phyloP scores from a whole-genome alignment of 2,113 vertebrate genomes.

The Phalacrocorax aristotelis region DNA sequence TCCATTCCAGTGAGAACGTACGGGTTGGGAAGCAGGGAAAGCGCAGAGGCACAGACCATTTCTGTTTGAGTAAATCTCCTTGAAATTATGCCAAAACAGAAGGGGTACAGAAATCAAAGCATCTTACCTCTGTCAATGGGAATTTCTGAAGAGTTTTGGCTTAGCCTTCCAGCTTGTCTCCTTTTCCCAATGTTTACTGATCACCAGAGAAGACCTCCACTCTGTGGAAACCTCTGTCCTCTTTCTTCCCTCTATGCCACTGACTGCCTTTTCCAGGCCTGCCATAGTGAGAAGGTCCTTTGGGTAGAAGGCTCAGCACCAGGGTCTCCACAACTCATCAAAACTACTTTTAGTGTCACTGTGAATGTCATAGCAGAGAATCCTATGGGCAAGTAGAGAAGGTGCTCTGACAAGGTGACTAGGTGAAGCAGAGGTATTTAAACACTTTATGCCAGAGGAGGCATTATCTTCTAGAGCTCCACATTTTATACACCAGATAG shows the following conservation, averaged over 20 bases:
- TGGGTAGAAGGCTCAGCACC: not conserved
- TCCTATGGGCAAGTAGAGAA: fast-evolving
- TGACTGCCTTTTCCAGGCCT: not conserved
- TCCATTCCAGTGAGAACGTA: not conserved
- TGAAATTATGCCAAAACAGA: not conserved
- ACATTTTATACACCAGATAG: not conserved
- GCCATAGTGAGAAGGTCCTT: not conserved
- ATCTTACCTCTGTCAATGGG: not conserved
- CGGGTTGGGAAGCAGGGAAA: not conserved
- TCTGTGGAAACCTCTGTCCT: not conserved
- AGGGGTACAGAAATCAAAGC: not conserved
- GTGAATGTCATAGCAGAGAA: not conserved
- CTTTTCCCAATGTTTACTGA: not conserved
- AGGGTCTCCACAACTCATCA: not conserved
- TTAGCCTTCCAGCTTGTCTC: not conserved
- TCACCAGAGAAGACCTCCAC: not conserved
- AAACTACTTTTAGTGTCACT: not conserved
- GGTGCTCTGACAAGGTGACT: not conserved
- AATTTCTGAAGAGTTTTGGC: not conserved
- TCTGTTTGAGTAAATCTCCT: not conserved
- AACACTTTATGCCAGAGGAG: not conserved
- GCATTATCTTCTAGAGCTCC: not conserved
- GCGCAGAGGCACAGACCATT: not conserved
- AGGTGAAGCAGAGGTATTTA: not conserved
- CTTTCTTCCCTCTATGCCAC: not conserved